Percentiles rank a stretch among this genome's conserved stretches.
Evolutionary conservation across 1,140 invertebrate species (phyloP).

Genomic region (Cyclina sinensis): DNA sequence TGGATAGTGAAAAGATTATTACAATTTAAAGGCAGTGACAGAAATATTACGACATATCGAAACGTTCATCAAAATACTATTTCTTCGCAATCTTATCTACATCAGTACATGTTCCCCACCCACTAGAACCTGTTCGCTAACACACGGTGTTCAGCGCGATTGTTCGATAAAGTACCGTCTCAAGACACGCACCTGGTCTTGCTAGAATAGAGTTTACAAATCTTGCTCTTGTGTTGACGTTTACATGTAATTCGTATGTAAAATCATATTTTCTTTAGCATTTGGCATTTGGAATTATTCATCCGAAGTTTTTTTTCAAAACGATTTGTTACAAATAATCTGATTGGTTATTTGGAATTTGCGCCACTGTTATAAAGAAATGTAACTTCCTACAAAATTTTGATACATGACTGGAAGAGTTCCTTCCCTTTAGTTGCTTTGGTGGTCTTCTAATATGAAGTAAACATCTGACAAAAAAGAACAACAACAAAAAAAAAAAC

Average conservation of each 20-base stretch:
- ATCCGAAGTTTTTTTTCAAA: conserved; percentile 25
- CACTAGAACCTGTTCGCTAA: neutral
- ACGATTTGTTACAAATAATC: neutral
- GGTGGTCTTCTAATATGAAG: too few species aligned
- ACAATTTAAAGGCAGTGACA: neutral
- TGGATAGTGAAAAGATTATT: neutral
- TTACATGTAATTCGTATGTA: neutral
- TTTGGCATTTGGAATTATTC: conserved; percentile 57
- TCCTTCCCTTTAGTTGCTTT: neutral
- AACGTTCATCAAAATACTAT: neutral
- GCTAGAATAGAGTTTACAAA: neutral
- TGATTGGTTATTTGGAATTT: conserved; percentile 47
- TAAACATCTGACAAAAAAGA: too few species aligned
- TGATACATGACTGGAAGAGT: neutral
- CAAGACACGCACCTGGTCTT: neutral
- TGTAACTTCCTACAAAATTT: neutral
- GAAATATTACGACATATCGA: neutral
- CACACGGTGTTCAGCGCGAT: neutral
- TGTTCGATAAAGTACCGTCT: neutral
- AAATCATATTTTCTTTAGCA: conserved; percentile 34
- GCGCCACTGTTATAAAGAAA: conserved; percentile 7
- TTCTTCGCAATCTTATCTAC: neutral
- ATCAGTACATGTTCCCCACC: neutral
- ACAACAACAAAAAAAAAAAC: too few species aligned
- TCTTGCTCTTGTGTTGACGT: neutral